Percentiles rank a stretch among this genome's conserved stretches.
Conservation (phyloP, 2,888 invertebrate species). For the Cheilosia grossa region DNA sequence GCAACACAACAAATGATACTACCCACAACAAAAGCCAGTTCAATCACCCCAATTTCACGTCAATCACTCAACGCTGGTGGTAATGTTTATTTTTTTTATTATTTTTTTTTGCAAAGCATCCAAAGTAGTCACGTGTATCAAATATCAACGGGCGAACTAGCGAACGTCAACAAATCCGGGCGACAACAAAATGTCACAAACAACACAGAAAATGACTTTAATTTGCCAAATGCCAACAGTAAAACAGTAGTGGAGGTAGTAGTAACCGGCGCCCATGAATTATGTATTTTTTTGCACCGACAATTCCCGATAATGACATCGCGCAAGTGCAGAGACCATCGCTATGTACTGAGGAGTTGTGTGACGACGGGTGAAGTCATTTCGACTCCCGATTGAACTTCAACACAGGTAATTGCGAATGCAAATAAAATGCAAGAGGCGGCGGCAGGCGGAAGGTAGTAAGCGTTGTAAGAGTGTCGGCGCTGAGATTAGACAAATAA, state of each 20-base stretch:
- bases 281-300: slow-evolving; percentile 1
- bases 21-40: slow-evolving; percentile 29
- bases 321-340: neutral
- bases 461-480: slow-evolving; percentile 4
- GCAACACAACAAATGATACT: slow-evolving; percentile 23
- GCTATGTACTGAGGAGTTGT: neutral
- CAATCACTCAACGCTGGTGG: neutral
- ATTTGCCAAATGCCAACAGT: slow-evolving; percentile 1
- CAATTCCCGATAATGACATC: slow-evolving; percentile 1
- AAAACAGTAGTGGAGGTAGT: neutral
- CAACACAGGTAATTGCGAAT: slow-evolving; percentile 15
- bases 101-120: neutral
- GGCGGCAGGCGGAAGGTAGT: neutral
- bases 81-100: neutral
- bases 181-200: slow-evolving; percentile 7
- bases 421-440: slow-evolving; percentile 14
- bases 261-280: slow-evolving; percentile 9
- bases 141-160: neutral
- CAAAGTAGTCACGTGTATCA: slow-evolving; percentile 32
- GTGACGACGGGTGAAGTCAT: neutral
- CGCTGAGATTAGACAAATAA: slow-evolving; percentile 16
- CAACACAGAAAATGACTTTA: neutral
- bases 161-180: neutral
- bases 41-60: slow-evolving; percentile 17
- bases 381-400: slow-evolving; percentile 8